Conservation (phyloP, 2,113 vertebrate species). For the Pipa parva region DNA sequence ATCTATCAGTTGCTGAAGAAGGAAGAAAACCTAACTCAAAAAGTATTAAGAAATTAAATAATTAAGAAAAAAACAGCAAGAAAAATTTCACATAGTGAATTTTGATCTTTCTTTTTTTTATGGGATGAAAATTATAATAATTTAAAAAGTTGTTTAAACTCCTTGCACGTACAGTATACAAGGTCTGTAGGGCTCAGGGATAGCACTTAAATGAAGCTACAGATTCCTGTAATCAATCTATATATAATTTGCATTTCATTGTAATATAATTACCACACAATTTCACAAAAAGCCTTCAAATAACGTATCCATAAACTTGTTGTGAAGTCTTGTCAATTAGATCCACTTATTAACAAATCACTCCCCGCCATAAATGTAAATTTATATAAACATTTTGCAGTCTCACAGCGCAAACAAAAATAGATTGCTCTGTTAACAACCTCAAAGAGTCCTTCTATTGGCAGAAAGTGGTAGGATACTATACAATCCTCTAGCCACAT, state of each 20-base stretch:
- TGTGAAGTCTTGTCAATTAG: conserved; percentile 1
- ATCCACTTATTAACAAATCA: background rate
- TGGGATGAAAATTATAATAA: conserved; percentile 2
- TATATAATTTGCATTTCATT: conserved; percentile 32
- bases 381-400: background rate
- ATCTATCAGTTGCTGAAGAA: too few species aligned
- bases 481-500: background rate
- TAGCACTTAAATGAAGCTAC: conserved; percentile 20
- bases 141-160: background rate
- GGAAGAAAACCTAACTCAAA: too few species aligned
- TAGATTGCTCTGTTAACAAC: background rate
- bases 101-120: background rate
- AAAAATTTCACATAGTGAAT: background rate
- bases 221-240: background rate
- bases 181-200: conserved; percentile 14
- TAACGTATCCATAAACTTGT: background rate
- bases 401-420: background rate
- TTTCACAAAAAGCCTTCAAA: conserved; percentile 8
- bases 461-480: conserved; percentile 4
- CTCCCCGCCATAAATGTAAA: background rate
- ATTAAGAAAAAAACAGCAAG: background rate
- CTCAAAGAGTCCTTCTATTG: background rate
- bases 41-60: too few species aligned
- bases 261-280: conserved; percentile 12
- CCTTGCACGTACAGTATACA: background rate